Evolutionary conservation across 2,888 invertebrate species (phyloP).

Genomic region (Rhamphomyia laevipes): DNA sequence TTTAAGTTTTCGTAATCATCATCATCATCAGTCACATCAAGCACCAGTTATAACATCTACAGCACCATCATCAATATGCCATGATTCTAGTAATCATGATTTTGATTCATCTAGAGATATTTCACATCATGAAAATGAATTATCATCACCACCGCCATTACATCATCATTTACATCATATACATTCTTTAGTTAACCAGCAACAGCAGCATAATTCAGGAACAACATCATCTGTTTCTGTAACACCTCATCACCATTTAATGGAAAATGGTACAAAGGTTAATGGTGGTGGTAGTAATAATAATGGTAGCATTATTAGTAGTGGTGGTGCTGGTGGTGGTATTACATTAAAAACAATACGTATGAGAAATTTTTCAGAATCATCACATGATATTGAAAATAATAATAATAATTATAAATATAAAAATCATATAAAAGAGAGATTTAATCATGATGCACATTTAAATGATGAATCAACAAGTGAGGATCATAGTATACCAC

Average conservation of each 20-base stretch:
- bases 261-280: slow-evolving; percentile 18
- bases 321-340: slow-evolving; percentile 21
- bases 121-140: slow-evolving; percentile 32
- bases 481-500: slow-evolving; percentile 35
- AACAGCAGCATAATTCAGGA: neutral
- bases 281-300: slow-evolving; percentile 18
- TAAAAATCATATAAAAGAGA: slow-evolving; percentile 85
- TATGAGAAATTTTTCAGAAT: slow-evolving; percentile 36
- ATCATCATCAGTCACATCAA: slow-evolving; percentile 30
- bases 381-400: slow-evolving; percentile 37
- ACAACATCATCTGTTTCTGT: neutral
- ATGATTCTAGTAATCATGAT: slow-evolving; percentile 35
- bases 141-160: slow-evolving; percentile 30
- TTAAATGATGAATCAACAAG: slow-evolving; percentile 36
- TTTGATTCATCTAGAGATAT: slow-evolving; percentile 33
- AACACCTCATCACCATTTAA: slow-evolving; percentile 16
- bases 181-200: neutral
- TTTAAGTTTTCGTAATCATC: slow-evolving; percentile 34
- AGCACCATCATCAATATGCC: slow-evolving; percentile 28
- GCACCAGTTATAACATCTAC: slow-evolving; percentile 37
- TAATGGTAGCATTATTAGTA: too few species aligned
- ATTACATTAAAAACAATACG: slow-evolving; percentile 16
- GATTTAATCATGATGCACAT: slow-evolving; percentile 52
- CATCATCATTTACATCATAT: slow-evolving; percentile 9
- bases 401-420: slow-evolving; percentile 66